A percentile compares a stretch with the other conserved stretches of the same genome.
These are phyloP conservation scores for Catajapyx aquilonaris DNA, from an alignment of 1,140 invertebrate species.

Conservation along the genomic window DNA sequence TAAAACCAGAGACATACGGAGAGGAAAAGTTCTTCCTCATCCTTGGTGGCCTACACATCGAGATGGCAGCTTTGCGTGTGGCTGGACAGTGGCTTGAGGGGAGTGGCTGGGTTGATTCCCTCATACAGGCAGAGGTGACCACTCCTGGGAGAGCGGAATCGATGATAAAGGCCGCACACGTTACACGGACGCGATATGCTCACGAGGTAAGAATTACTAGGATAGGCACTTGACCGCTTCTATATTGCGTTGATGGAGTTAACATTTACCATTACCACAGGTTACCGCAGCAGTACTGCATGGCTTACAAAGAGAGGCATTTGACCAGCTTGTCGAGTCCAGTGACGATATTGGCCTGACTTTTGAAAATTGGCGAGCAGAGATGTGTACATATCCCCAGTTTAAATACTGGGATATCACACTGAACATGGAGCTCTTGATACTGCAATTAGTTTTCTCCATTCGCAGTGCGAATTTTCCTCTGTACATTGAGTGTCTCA, in stretches of 20 bases:
- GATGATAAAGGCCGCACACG: not conserved
- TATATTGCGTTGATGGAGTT: too few species aligned
- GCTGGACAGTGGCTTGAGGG: conserved; percentile 8
- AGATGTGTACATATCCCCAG: too few species aligned
- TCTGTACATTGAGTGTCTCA: not conserved
- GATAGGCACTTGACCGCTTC: too few species aligned
- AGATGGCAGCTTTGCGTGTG: conserved; percentile 7
- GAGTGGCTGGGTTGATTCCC: conserved; percentile 8
- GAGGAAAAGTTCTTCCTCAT: conserved; percentile 11
- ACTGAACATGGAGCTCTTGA: not conserved
- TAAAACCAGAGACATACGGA: conserved; percentile 9
- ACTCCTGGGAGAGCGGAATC: not conserved
- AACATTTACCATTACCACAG: too few species aligned
- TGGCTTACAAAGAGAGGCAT: too few species aligned
- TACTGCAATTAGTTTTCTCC: not conserved
- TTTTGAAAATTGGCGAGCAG: too few species aligned
- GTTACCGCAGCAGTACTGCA: too few species aligned
- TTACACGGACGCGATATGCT: not conserved
- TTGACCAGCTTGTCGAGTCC: too few species aligned
- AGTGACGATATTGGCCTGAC: too few species aligned
- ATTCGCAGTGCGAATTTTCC: not conserved
- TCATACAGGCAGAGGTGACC: not conserved
- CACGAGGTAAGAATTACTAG: too few species aligned
- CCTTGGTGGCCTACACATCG: conserved; percentile 10
- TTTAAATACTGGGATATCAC: too few species aligned